Evolutionary conservation across 2,797 vertebrate species (phyloP).

Genomic region (Rhodeus uyekii): DNA sequence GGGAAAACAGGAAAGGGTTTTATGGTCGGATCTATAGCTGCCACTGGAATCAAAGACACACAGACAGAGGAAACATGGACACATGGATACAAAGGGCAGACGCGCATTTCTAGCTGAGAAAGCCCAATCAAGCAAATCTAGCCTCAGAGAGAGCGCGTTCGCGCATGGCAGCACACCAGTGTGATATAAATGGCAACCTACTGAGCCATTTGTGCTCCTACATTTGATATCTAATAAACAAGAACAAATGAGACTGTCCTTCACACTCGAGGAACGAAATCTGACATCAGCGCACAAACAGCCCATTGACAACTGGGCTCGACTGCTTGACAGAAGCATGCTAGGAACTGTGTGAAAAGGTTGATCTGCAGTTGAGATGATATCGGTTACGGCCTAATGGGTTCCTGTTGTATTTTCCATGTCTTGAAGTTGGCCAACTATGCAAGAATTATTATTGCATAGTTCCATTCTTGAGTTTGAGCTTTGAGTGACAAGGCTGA

Average conservation of each 20-base stretch:
- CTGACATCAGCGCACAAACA: constrained; percentile 54
- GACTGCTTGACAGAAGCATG: constrained; percentile 31
- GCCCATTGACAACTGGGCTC: constrained; percentile 52
- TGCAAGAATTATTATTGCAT: constrained; percentile 24
- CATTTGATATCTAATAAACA: constrained; percentile 59
- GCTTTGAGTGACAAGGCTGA: constrained; percentile 17
- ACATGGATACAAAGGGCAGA: constrained; percentile 72
- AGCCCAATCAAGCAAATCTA: constrained; percentile 48
- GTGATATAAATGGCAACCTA: constrained; percentile 54
- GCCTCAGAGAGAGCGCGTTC: constrained; percentile 26
- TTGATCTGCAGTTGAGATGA: constrained; percentile 20
- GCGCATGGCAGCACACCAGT: constrained; percentile 38
- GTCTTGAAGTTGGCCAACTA: constrained; percentile 31
- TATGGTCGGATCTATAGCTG: constrained; percentile 72
- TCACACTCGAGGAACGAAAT: constrained; percentile 48
- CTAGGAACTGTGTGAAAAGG: constrained; percentile 58
- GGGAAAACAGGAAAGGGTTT: constrained; percentile 70
- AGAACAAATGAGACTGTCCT: constrained; percentile 54
- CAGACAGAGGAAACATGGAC: constrained; percentile 71
- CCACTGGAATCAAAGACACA: constrained; percentile 73
- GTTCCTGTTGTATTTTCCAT: constrained; percentile 41
- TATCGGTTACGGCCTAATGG: constrained; percentile 36
- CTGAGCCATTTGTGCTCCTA: constrained; percentile 50
- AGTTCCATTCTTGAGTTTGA: constrained; percentile 12
- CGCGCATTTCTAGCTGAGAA: constrained; percentile 48